These are phyloP conservation scores for Thaumetopoea pityocampa DNA, from an alignment of 1,140 invertebrate genomes.

Conservation along the genomic window DNA sequence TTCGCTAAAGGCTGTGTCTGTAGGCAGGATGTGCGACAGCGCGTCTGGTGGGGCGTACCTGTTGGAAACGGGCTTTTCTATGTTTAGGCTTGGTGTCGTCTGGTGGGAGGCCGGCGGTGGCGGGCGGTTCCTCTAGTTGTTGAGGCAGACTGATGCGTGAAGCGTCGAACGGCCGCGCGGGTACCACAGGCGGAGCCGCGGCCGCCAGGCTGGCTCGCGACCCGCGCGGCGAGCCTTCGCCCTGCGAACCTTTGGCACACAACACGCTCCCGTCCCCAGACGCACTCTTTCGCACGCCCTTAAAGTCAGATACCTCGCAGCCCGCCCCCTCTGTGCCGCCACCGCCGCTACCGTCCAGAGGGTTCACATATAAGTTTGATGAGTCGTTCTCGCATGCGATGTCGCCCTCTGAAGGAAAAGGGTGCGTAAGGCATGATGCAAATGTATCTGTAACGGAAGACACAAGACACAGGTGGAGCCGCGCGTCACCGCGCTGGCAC, in stretches of 20 bases:
- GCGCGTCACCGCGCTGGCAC: conserved; percentile 40
- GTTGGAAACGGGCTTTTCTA: conserved; percentile 90
- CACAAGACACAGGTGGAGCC: conserved; percentile 68
- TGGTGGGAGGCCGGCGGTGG: no score
- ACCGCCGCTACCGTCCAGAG: conserved; percentile 82
- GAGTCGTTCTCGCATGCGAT: conserved; percentile 82
- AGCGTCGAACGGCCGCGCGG: conserved; percentile 31
- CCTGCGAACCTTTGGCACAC: conserved; percentile 72
- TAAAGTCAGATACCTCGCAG: conserved; percentile 55
- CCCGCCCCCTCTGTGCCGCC: conserved; percentile 73
- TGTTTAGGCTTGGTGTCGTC: conserved; percentile 82
- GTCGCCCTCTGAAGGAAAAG: conserved; percentile 90
- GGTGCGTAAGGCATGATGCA: conserved; percentile 96
- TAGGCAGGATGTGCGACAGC: conserved; percentile 1
- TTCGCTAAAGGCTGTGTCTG: conserved; percentile 4
- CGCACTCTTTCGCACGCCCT: conserved; percentile 84
- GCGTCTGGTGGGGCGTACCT: conserved; percentile 70
- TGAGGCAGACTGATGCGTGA: conserved; percentile 41
- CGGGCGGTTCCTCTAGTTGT: conserved; percentile 36
- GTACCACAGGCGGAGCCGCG: conserved; percentile 15
- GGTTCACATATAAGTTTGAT: conserved; percentile 95
- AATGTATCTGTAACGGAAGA: conserved; percentile 88
- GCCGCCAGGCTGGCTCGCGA: conserved; percentile 52
- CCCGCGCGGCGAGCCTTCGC: conserved; percentile 54
- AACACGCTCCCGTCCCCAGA: conserved; percentile 83